phyloP scores from a whole-genome alignment of 1,140 invertebrate genomes.

The Bombus waltoni region DNA sequence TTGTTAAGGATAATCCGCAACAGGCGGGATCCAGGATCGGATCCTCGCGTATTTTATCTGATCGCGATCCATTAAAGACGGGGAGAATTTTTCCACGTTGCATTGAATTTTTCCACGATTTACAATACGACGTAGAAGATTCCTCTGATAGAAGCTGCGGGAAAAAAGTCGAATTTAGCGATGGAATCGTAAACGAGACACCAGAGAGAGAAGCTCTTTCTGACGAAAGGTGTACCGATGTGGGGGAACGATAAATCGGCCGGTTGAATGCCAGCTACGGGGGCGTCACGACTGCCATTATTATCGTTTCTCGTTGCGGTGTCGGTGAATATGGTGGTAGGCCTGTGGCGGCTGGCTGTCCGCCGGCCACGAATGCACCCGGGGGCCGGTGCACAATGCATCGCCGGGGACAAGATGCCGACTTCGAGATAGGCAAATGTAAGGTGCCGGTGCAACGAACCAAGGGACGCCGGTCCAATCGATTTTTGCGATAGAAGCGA shows the following conservation, averaged over 20 bases:
- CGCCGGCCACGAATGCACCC: constrained; percentile 41
- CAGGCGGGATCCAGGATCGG: too few species aligned
- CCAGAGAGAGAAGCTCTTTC: neutral
- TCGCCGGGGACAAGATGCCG: constrained; percentile 48
- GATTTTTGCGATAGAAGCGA: constrained; percentile 39
- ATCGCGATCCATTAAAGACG: too few species aligned
- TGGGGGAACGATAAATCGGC: constrained; percentile 24
- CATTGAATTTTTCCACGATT: neutral
- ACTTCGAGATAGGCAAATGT: constrained; percentile 55
- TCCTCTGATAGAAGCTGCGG: too few species aligned
- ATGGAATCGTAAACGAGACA: constrained; percentile 41
- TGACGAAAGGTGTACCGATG: constrained; percentile 51
- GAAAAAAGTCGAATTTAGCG: constrained; percentile 14
- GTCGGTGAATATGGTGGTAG: constrained; percentile 45
- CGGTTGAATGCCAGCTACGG: constrained; percentile 44
- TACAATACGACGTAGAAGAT: neutral
- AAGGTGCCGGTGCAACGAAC: constrained; percentile 52
- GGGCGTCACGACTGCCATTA: constrained; percentile 48
- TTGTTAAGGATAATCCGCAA: neutral
- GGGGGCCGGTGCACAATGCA: constrained; percentile 49
- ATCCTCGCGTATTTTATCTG: too few species aligned
- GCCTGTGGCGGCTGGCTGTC: constrained; percentile 33
- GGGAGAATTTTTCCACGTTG: neutral
- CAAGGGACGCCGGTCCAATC: constrained; percentile 40
- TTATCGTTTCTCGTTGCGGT: constrained; percentile 46